Base-by-base conservation (phyloP, 92 coral and sea anemone genomes). In the Phenganax stokvisi region DNA sequence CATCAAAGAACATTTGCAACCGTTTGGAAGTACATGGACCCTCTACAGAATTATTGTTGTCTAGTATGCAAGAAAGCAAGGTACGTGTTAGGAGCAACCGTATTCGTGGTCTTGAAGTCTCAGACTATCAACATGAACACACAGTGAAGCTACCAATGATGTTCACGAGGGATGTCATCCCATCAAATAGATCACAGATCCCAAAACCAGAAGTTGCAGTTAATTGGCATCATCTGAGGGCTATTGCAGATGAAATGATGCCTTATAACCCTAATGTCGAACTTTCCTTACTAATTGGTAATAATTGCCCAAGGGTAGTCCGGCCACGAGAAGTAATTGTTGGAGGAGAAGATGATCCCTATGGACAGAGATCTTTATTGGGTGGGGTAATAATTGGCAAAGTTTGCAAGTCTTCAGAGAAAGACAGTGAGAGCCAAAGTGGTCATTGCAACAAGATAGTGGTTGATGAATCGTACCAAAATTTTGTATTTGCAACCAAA, bases 341-440 rank as follows among this genome's bases (percentile, higher is more conserved):
- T 7, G 85, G 90, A 30, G 63, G 76, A 70, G 87, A 84, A 10
- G 54, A 68, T 27, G 87, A 84, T 51, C 87, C 87, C 16, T 84
- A 87, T 62, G 79, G 86, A 28, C 74, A 82, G 69, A 83, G 80
- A 63, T 65, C 87, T 47, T 9, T 87, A 47, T 47, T 87, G 25
- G 89, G 87, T n/a, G 83, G 87, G 89, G 87, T 81, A 57, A 58
- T 77, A 20, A 77, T 83, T 15, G 89, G 89, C 56, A 67, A 86
- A 56, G 87, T 76, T 56, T 60, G 84, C 75, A 74, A 77, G 65
- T 27, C 66, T 71, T 71, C 76, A 17, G 62, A 57, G 59, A 44
- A 79, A 44, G 78, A 80, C 15, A 29, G 10, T 12, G 51, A 17
- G 11, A 57, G 3, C 16, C 63, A 56, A 31, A 52, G 60, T 52